A percentile compares a stretch with the other conserved stretches of the same genome.
These are phyloP conservation scores for Phalloptychus januarius DNA, from an alignment of 2,797 vertebrate genomes.

Conservation along the genomic window DNA sequence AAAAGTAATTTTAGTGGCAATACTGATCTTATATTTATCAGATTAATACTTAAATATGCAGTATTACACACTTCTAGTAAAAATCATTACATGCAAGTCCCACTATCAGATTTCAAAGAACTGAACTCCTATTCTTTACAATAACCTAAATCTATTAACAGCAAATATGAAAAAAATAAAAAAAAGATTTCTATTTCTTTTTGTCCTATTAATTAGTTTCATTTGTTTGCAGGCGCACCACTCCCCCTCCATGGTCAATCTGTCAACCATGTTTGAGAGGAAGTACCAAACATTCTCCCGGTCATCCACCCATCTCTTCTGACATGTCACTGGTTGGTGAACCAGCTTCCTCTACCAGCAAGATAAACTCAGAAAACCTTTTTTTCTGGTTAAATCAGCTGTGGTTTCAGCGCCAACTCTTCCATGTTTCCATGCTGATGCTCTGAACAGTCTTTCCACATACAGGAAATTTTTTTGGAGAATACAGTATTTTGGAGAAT, in stretches of 20 bases:
- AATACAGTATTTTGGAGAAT: background rate
- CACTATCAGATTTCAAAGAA: background rate
- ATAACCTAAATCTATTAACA: too few species aligned
- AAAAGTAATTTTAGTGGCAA: too few species aligned
- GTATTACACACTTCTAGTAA: too few species aligned
- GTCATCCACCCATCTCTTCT: slow-evolving; percentile 94
- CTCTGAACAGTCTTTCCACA: background rate
- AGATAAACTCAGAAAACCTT: background rate
- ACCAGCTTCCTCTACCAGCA: background rate
- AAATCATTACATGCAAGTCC: too few species aligned
- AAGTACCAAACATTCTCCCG: slow-evolving; percentile 95
- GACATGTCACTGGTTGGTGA: slow-evolving; percentile 54
- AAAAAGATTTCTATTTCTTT: background rate
- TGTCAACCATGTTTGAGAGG: slow-evolving; percentile 90
- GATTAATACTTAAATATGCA: too few species aligned
- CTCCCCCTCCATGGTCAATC: slow-evolving; percentile 92
- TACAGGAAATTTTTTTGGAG: slow-evolving; percentile 5
- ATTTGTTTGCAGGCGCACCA: slow-evolving; percentile 79
- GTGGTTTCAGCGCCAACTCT: slow-evolving; percentile 6
- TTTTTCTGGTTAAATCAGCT: background rate
- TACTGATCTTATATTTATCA: too few species aligned
- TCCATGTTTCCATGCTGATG: slow-evolving; percentile 20
- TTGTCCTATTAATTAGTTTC: slow-evolving; percentile 10
- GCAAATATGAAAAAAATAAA: background rate
- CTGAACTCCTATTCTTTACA: background rate